Evolutionary conservation across 2,797 vertebrate species (phyloP).

Genomic region (Fringilla coelebs): DNA sequence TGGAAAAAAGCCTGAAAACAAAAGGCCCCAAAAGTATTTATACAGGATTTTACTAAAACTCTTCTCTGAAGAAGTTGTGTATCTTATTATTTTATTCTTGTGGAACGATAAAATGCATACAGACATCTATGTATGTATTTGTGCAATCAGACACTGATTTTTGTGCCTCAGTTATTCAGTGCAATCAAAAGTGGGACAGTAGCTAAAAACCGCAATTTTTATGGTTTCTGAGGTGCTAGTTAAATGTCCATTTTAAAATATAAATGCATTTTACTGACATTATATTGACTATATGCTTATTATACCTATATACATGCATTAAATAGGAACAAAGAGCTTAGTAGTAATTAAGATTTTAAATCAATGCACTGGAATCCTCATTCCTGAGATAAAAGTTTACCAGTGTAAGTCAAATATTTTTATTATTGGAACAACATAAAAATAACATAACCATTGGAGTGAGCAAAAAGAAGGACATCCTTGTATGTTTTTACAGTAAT

Average conservation of each 20-base stretch:
- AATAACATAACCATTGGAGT: fast-evolving
- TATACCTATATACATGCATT: not conserved
- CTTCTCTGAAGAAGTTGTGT: not conserved
- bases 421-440: not conserved
- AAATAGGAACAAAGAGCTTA: not conserved
- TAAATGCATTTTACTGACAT: not conserved
- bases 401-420: not conserved
- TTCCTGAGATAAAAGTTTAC: not conserved
- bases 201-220: not conserved
- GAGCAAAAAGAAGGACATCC: not conserved
- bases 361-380: not conserved
- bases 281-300: not conserved
- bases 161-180: not conserved
- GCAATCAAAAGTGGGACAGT: not conserved
- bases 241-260: not conserved
- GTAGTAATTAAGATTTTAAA: not conserved
- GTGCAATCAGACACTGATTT: not conserved
- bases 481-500: not conserved
- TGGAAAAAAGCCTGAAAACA: not conserved
- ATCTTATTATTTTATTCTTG: not conserved
- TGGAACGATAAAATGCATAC: not conserved
- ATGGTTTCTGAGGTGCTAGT: not conserved
- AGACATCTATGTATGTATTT: not conserved
- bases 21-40: not conserved
- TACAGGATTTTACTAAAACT: not conserved